Evolutionary conservation across 2,888 invertebrate species (phyloP), one percentile per base, ranked within the genome.

Genomic region (Tetranychus truncatus): DNA sequence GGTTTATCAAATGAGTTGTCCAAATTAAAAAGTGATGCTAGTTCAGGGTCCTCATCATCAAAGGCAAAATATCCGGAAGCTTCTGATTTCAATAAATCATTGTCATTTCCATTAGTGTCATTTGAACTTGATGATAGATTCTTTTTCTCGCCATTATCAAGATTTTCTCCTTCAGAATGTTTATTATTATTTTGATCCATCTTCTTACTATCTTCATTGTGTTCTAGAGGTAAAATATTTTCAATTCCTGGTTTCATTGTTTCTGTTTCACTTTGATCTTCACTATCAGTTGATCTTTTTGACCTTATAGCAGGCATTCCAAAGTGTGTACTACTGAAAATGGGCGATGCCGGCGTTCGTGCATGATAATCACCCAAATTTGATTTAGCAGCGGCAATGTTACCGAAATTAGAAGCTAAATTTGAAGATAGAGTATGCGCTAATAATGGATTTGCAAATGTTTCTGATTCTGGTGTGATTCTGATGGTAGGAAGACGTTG

Each of bases 51-150:
- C 11, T 72, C 44, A n/a, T 72, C 72, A 6, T 72, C 72, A 11
- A 72, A 72, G 5, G 44, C 45, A 72, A 72, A 72, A 9, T 44
- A 72, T 45, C 72, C 72, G 34, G 72, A 72, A 15, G 72, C 72
- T 34, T 20, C 20, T 69, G 69, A 69, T 21, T 69, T 69, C 21
- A 69, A 21, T 55, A 55, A 15, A 55, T 55, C 55, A 55, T 55
- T 55, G 34, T 69, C 69, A 24, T 69, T 69, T 4, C 69, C 20
- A 34, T 34, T 34, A 34, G 34, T 34, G 11, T 11, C 5, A 20
- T n/a, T 6, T 9, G 69, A 20, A 20, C 8, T 21, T 11, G 18
- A 7, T 69, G 69, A 21, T 2, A 20, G 11, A 66, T 66, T 66
- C 1, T 66, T 20, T 20, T 18, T 66, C 11, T 66, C 66, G 11